Evolutionary conservation across 1,140 invertebrate genomes (phyloP).

Genomic region (Brachionus calyciflorus): DNA sequence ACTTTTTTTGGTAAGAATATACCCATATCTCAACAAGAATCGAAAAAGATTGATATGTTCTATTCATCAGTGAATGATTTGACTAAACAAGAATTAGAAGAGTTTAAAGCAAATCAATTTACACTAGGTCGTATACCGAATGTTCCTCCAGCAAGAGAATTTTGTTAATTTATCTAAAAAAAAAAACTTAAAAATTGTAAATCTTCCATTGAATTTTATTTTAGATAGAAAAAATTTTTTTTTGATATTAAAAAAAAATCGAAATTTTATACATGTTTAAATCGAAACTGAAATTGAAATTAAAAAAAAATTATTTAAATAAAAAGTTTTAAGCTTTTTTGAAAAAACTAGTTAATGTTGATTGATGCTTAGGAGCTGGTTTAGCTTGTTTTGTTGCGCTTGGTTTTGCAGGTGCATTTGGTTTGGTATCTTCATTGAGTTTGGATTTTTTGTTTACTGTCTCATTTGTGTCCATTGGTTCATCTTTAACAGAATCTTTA

Average conservation of each 20-base stretch:
- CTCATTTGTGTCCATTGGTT: slow-evolving; percentile 18
- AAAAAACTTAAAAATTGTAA: neutral
- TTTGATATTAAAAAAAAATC: neutral
- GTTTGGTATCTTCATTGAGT: neutral
- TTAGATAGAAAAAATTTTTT: too few relatives aligned
- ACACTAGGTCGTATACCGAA: slow-evolving; percentile 30
- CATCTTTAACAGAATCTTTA: slow-evolving; percentile 20
- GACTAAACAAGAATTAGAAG: neutral
- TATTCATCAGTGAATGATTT: neutral
- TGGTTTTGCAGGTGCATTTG: neutral
- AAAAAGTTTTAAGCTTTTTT: slow-evolving; percentile 8
- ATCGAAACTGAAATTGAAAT: neutral
- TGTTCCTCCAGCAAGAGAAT: slow-evolving; percentile 14
- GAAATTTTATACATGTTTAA: slow-evolving; percentile 14
- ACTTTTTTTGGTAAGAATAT: neutral
- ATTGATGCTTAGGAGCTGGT: neutral
- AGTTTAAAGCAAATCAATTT: slow-evolving; percentile 39
- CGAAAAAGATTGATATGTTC: neutral
- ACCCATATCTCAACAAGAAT: neutral
- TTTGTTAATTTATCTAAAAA: slow-evolving; percentile 32
- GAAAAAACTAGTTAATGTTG: slow-evolving; percentile 30
- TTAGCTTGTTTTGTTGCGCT: neutral
- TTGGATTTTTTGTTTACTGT: neutral
- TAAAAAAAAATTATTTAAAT: too few relatives aligned
- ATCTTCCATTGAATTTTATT: too few relatives aligned